phyloP scores from a whole-genome alignment of 2,113 vertebrate genomes.

The Cyprinus carpio region DNA sequence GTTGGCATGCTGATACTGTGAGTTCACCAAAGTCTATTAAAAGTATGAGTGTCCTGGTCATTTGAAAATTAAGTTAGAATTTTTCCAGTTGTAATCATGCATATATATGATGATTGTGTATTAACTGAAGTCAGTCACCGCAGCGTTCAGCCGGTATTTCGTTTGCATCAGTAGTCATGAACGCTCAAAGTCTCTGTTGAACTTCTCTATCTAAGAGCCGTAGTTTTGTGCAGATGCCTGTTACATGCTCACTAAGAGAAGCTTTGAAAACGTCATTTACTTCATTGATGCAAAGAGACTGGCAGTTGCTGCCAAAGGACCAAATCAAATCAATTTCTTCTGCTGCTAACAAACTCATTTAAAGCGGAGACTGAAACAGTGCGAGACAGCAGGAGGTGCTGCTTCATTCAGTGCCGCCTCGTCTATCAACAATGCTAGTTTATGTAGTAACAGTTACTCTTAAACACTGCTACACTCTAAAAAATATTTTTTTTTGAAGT shows the following conservation, averaged over 20 bases:
- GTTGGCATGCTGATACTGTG: background rate
- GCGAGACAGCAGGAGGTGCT: background rate
- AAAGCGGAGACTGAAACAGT: background rate
- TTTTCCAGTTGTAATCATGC: too few species aligned
- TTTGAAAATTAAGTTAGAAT: background rate
- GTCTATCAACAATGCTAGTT: background rate
- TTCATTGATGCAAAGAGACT: background rate
- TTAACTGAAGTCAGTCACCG: too few species aligned
- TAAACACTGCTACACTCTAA: background rate
- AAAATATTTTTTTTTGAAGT: too few species aligned
- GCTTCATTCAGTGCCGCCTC: background rate
- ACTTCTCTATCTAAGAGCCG: background rate
- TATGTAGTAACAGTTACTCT: background rate
- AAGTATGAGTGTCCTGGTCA: background rate
- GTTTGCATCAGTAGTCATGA: too few species aligned
- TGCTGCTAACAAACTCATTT: slow-evolving; percentile 18
- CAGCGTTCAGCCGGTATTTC: too few species aligned
- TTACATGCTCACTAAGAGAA: background rate
- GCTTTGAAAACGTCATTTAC: background rate
- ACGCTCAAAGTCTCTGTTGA: background rate
- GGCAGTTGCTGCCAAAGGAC: background rate
- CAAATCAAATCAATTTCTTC: slow-evolving; percentile 2
- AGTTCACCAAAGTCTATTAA: background rate
- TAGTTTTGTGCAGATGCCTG: background rate
- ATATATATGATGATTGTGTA: too few species aligned